Percentiles rank a stretch among this genome's conserved stretches.
Conservation (phyloP, 2,888 invertebrate genomes). For the Herminia tarsipennalis region DNA sequence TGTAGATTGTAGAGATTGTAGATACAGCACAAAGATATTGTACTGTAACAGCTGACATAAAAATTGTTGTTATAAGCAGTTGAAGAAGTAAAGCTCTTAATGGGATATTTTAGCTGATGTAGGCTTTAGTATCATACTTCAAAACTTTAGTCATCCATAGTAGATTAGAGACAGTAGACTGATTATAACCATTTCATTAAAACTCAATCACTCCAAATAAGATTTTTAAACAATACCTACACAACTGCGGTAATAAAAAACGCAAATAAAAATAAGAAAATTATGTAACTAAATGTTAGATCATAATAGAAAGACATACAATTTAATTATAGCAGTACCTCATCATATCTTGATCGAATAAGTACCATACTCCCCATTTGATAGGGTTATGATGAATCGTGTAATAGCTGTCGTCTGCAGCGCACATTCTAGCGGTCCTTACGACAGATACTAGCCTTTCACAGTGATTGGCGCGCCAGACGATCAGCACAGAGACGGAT, state of each 20-base stretch:
- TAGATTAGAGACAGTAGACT: background rate
- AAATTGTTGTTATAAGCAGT: conserved; percentile 30
- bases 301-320: too few relatives aligned
- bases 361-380: background rate
- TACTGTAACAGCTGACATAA: too few relatives aligned
- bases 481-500: conserved; percentile 24
- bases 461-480: conserved; percentile 37
- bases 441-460: conserved; percentile 35
- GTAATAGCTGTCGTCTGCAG: background rate
- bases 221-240: too few relatives aligned
- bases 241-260: too few relatives aligned
- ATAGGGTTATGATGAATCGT: conserved; percentile 10
- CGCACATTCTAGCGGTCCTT: conserved; percentile 1
- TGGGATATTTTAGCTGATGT: background rate
- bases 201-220: too few relatives aligned
- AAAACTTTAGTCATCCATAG: background rate
- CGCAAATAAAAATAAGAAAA: too few relatives aligned
- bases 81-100: conserved; percentile 7
- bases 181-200: too few relatives aligned
- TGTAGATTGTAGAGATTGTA: too few relatives aligned
- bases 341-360: background rate
- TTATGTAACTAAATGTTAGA: too few relatives aligned
- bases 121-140: background rate
- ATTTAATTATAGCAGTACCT: too few relatives aligned
- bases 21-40: too few relatives aligned